Percentiles rank a stretch among this genome's conserved stretches.
Conservation (phyloP, 1,140 invertebrate genomes). For the Diachasmimorpha longicaudata region DNA sequence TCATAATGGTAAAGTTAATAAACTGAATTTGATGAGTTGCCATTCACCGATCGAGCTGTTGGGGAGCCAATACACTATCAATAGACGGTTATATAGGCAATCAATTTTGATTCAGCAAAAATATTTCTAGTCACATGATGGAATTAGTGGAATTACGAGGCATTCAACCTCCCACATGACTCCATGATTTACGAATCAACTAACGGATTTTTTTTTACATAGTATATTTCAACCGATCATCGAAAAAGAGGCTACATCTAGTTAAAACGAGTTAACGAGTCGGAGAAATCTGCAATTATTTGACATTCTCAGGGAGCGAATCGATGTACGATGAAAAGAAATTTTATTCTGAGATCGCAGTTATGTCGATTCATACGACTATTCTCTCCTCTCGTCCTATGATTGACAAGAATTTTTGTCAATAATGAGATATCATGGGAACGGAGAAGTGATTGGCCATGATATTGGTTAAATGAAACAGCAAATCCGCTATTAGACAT, state of each 20-base stretch:
- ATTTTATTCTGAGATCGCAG: too few species aligned
- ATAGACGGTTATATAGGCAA: neutral
- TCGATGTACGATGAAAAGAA: too few species aligned
- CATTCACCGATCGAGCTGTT: neutral
- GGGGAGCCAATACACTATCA: neutral
- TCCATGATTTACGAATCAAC: neutral
- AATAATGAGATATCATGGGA: neutral
- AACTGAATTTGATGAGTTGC: neutral
- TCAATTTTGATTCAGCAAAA: neutral
- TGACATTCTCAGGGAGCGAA: too few species aligned
- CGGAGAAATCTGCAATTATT: too few species aligned
- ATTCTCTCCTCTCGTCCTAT: neutral
- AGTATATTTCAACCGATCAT: neutral
- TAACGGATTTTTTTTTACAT: neutral
- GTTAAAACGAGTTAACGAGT: too few species aligned
- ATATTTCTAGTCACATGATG: neutral
- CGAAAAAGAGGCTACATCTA: neutral
- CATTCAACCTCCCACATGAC: neutral
- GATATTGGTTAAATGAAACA: neutral
- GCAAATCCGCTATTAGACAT: neutral
- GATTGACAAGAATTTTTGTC: neutral
- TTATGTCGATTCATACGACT: neutral
- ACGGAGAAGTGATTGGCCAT: neutral
- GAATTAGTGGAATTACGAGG: neutral
- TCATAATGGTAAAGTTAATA: neutral